These are phyloP conservation scores for Sphenopsis melanotis DNA, from an alignment of 2,797 vertebrate species.

Conservation along the genomic window DNA sequence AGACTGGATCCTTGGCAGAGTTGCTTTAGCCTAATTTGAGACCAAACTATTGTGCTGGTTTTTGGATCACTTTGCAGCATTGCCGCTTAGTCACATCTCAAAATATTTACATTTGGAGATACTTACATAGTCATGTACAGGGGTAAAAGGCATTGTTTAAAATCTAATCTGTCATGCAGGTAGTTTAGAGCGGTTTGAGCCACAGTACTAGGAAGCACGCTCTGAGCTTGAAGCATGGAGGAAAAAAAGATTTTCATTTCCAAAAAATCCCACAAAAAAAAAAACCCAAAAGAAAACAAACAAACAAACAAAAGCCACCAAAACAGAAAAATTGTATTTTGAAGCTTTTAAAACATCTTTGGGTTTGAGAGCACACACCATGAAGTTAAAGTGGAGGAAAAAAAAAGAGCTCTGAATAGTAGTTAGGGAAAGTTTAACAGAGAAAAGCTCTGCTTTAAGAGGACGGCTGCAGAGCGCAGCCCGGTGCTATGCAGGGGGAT, in stretches of 20 bases:
- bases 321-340: neutral
- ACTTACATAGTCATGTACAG: neutral
- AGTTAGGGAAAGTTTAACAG: neutral
- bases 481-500: accelerated
- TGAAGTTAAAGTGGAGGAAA: neutral
- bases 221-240: accelerated
- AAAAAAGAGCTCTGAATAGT: accelerated
- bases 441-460: neutral
- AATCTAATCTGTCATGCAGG: neutral
- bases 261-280: neutral
- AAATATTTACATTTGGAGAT: neutral
- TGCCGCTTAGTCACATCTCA: accelerated
- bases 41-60: neutral
- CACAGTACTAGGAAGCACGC: neutral
- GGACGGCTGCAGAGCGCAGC: neutral
- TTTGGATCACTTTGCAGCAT: neutral
- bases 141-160: neutral
- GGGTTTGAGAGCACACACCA: neutral
- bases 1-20: neutral
- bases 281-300: neutral
- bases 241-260: neutral
- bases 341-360: neutral
- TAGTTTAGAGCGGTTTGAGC: neutral
- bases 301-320: neutral
- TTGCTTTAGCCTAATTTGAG: neutral